Evolutionary conservation across 2,888 invertebrate species (phyloP), one percentile per base, ranked within the genome.

Genomic region (Nemurella pictetii): DNA sequence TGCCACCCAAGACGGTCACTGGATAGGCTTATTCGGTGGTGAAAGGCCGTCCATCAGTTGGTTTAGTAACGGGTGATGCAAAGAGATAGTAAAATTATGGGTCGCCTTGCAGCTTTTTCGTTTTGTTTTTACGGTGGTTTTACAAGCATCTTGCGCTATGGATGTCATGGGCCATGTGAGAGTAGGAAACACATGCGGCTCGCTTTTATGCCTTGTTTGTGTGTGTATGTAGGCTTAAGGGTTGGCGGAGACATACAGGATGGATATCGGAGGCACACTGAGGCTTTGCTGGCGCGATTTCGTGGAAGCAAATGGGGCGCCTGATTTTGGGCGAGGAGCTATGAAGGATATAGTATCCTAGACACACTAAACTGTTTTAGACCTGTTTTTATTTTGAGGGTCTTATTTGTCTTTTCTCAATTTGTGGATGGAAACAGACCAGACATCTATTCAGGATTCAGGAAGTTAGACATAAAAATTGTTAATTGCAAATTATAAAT

Each of bases 21-120:
- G 26, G 75, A 75, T 75, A 75, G 26, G 75, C 27, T 75, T 55
- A 55, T 55, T 15, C 20, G 55, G 55, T 55, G 55, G 55, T 55
- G 55, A 55, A 55, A 55, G 55, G 55, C 55, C 55, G 55, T 55
- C 55, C 55, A 20, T 55, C 55, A 75, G 84, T 84, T 36, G 84
- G 74, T 74, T 84, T 84, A 84, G 84, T 84, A 77, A 84, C 84
- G 84, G 77, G 28, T 84, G 84, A 75, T 77, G 84, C 74, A 84
- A 84, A 84, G 84, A 75, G 32, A 84, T 32, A 73, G 30, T 75
- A 75, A 55, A 75, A 75, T 78, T 78, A 30, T 78, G 78, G 78
- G 78, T 78, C 55, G 55, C 3, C 55, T 55, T 55, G 55, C 20
- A 55, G 29, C 30, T 78, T 78, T 78, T 78, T 78, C 27, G 3